Evolutionary conservation across 2,888 invertebrate species (phyloP), one percentile per base, ranked within the genome.

Genomic region (Teinopalpus imperialis): DNA sequence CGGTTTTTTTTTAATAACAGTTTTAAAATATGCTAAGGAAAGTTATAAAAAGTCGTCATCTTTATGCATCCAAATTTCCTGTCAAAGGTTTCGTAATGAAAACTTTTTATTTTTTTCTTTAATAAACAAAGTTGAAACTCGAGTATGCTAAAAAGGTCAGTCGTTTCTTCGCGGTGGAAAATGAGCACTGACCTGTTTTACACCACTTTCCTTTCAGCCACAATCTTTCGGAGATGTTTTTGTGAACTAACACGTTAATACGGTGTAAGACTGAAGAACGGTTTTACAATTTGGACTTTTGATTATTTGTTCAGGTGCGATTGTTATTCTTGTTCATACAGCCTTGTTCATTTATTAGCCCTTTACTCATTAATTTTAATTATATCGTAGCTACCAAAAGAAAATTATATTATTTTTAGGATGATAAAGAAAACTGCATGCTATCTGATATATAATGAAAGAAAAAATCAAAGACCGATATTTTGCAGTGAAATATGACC

Each of bases 121-220:
- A 81, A 80, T 82, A 81, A 80, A 78, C 79, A 73, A 74, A 83
- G 79, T 74, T 73, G 72, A 77, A 74, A 66, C 66, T 59, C 56
- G 59, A 62, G 59, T 56, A 63, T 60, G 67, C 59, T 61, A 63
- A 72, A 76, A 75, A 74, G 66, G 75, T 63, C 67, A 69, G 62
- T 76, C 74, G 74, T 77, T 72, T 75, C 74, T 74, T 69, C 58
- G 54, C 63, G 57, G 58, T 66, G 69, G 69, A 74, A 76, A 63
- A 80, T 54, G 44, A 14, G 39, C 39, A 45, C 44, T 45, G 37
- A 32, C 44, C 44, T 37, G 31, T 24, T 43, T 57, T 56, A 57
- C 59, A 48, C 53, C 52, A 54, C 52, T 53, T 55, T 56, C 54
- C 59, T 63, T 57, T 59, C 51, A 53, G 61, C 59, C 67, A 62